Base-by-base conservation (phyloP, 2,888 invertebrate genomes). In the Carcina quercana region DNA sequence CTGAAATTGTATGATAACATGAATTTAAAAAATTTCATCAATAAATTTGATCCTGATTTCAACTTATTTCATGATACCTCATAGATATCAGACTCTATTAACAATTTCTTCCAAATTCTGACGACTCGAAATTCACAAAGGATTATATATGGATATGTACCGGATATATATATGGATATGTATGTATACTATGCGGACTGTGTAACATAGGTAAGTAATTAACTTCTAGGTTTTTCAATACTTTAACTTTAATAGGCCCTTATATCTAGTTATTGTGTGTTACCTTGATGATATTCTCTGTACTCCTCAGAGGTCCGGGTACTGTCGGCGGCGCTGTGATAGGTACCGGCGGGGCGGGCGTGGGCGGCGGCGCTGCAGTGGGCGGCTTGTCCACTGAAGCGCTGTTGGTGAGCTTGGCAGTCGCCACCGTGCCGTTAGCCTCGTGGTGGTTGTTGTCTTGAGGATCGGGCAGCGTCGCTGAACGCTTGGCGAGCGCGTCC, bases 361-460 rank as follows among this genome's bases (percentile, higher is more conserved):
- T 72, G 34, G 72, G 68, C 13, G 84, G 83, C 29, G 74, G 78
- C 70, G 56, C 84, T 51, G 53, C 65, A 47, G 50, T 67, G 37
- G 71, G 79, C 38, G 65, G 72, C 71, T 75, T 56, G 54, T 82
- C 76, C 40, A 69, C 72, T 3, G 75, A 70, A 38, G 71, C 66
- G 57, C 75, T 74, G 69, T 78, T 66, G 69, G 72, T 69, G 59
- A 80, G 64, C 59, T 80, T 72, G 58, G 61, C 45, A 39, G 50
- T 38, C 12, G 53, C 47, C 13, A 53, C 47, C 2, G 71, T 64
- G 52, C 84, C 75, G 56, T 80, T 87, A 25, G 86, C 69, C 45
- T 85, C 84, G 53, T 85, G 73, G 50, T 84, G 75, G 56, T 83
- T 86, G 53, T 69, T 76, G 57, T 83, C 73, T 45, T 76, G 65